Base-by-base conservation (phyloP, 2,888 invertebrate species). In the Xestia c-nigrum region DNA sequence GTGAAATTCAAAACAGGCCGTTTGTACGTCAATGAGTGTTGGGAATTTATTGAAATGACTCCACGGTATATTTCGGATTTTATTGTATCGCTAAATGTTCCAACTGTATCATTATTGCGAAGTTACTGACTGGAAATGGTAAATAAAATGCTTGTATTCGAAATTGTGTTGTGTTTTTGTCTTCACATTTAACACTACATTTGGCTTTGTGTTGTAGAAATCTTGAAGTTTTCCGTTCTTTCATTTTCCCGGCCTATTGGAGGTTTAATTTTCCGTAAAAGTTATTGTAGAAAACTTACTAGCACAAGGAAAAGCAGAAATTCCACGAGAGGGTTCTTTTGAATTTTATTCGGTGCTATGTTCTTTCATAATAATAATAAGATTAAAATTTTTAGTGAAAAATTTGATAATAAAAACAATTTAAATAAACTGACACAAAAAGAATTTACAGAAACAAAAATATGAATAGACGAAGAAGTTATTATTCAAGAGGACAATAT, bases 1-100 rank as follows among this genome's bases (percentile, higher is more conserved):
- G 93, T 91, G 93, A 95, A 95, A 95, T 96, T 95, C 96, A 95
- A 96, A 96, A 94, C 94, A 95, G 95, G 93, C 94, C 90, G 94
- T 95, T 95, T 94, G 92, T 89, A 89, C 92, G 93, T 93, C 95
- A 91, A 94, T 93, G 91, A 93, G 90, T 91, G 92, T 89, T 90
- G 87, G 83, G 88, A 92, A 95, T 95, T 95, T 95, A 95, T 95
- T 92, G 94, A 91, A 94, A 93, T 91, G 93, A 92, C 92, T 92
- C 91, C 89, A 89, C 89, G 89, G 89, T 85, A 92, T 90, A 92
- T 90, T 89, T 90, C 89, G 83, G 81, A 90, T 90, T 92, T 92
- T 92, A 93, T 92, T 81, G 89, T 88, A 87, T 83, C 84, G 87
- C 84, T 81, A 88, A 88, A 88, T 83, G 88, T 86, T 78, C 86